phyloP scores from a whole-genome alignment of 1,140 invertebrate genomes.

The Sitobion miscanthi region DNA sequence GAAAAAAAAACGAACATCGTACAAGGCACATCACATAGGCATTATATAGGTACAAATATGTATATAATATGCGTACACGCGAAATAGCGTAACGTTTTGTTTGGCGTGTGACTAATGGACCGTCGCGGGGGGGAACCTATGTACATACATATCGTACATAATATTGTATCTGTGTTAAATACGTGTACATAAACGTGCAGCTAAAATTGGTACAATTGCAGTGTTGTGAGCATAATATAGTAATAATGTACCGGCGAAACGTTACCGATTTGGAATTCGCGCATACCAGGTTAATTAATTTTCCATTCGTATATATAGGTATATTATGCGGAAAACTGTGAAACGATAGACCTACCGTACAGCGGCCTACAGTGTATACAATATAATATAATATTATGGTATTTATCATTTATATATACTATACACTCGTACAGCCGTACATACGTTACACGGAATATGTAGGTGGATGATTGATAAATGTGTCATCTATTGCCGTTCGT shows the following conservation, averaged over 20 bases:
- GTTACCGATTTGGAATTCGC: constrained; percentile 37
- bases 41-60: not conserved
- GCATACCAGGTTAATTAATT: constrained; percentile 34
- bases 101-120: constrained; percentile 35
- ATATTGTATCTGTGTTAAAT: not conserved
- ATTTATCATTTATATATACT: not conserved
- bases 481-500: not conserved
- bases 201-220: not conserved
- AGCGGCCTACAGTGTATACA: not conserved
- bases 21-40: too few relatives aligned
- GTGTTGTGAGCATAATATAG: not conserved
- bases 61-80: not conserved
- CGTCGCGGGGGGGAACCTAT: not conserved
- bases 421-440: not conserved
- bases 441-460: not conserved
- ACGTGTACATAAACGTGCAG: not conserved
- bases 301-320: not conserved
- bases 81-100: not conserved
- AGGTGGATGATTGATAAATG: not conserved
- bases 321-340: not conserved
- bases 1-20: not conserved
- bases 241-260: not conserved
- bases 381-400: not conserved
- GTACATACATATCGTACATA: not conserved
- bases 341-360: not conserved